These are phyloP conservation scores for Lysandra bellargus DNA, from an alignment of 2,888 invertebrate species.

Conservation along the genomic window DNA sequence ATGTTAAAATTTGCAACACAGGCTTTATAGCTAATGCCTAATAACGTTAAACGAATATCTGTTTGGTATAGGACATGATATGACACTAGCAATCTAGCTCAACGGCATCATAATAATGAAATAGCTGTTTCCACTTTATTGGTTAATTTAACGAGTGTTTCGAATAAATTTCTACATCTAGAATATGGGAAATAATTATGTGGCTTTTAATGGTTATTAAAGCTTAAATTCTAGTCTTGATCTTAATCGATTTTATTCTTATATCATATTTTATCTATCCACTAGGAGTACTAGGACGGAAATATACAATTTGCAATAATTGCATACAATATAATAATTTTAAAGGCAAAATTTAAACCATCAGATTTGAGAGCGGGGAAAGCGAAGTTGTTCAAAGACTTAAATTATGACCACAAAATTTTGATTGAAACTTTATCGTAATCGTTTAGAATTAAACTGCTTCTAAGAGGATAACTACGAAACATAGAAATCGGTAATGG, in stretches of 20 bases:
- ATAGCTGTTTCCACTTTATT: not conserved
- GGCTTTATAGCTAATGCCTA: not conserved
- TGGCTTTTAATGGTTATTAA: not conserved
- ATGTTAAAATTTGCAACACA: not conserved
- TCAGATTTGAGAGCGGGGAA: not conserved
- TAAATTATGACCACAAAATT: not conserved
- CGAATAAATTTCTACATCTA: not conserved
- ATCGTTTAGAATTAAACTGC: not conserved
- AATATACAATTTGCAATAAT: no score
- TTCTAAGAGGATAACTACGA: not conserved
- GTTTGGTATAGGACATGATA: not conserved
- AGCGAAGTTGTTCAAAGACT: not conserved
- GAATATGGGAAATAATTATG: not conserved
- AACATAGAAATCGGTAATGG: not conserved
- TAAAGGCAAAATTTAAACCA: not conserved
- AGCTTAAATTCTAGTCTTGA: not conserved
- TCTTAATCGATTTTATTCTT: not conserved
- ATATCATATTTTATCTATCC: no score
- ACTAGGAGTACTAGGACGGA: no score
- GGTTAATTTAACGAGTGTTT: not conserved
- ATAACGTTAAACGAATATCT: not conserved
- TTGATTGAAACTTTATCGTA: not conserved
- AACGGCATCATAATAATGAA: not conserved
- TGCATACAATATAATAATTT: not conserved
- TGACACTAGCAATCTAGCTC: not conserved